Percentiles rank a stretch among this genome's conserved stretches.
Evolutionary conservation across 2,797 vertebrate species (phyloP).

Genomic region (Anabacerthia variegaticeps): DNA sequence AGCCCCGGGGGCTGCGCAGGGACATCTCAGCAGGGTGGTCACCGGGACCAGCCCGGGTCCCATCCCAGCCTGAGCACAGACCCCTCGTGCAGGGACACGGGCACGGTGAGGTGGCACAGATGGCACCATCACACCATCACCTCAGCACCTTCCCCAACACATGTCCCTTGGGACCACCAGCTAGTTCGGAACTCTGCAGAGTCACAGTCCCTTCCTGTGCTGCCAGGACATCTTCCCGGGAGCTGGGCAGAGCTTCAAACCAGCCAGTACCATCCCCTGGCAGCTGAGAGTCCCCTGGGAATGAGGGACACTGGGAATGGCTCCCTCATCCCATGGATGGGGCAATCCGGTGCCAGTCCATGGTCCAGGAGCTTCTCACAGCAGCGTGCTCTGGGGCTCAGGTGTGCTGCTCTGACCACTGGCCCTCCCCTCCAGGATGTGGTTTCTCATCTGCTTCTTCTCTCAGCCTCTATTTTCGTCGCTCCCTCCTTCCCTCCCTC

Average conservation of each 20-base stretch:
- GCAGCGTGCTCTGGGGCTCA: not conserved
- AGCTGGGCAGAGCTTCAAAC: not conserved
- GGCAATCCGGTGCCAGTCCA: not conserved
- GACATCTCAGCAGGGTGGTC: not conserved
- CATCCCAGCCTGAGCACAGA: not conserved
- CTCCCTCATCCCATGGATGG: not conserved
- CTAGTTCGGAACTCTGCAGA: not conserved
- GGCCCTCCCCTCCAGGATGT: not conserved
- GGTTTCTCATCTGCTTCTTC: not conserved
- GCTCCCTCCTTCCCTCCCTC: not conserved
- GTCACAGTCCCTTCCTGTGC: not conserved
- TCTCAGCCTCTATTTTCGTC: rapidly evolving
- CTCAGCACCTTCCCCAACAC: not conserved
- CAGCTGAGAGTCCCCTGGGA: not conserved
- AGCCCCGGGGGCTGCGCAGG: not conserved
- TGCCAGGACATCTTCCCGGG: not conserved
- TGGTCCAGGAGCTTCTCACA: not conserved
- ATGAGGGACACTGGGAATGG: not conserved
- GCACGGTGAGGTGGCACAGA: rapidly evolving
- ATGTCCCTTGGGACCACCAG: too few species aligned
- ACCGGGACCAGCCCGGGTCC: rapidly evolving
- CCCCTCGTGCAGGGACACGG: rapidly evolving
- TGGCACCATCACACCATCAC: not conserved
- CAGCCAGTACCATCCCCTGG: not conserved
- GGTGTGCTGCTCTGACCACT: not conserved